Evolutionary conservation across 2,888 invertebrate species (phyloP).

Genomic region (Heliconius ismenius): DNA sequence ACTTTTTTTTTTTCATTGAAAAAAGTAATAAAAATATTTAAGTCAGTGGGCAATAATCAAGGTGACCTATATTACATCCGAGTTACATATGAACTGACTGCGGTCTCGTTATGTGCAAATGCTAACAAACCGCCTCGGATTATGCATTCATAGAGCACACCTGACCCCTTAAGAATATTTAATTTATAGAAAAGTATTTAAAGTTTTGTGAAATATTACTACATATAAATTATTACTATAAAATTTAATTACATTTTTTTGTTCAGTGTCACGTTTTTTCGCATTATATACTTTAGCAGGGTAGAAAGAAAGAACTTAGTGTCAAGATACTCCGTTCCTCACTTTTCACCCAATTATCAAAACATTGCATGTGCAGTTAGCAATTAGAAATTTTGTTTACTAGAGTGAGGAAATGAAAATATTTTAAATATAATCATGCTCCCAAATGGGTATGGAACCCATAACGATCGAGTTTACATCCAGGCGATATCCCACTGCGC

Average conservation of each 20-base stretch:
- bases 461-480: background rate
- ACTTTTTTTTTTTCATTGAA: background rate
- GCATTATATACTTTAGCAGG: too few relatives aligned
- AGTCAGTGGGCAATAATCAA: constrained; percentile 37
- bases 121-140: constrained; percentile 33
- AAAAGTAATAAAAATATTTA: constrained; percentile 28
- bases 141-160: constrained; percentile 31
- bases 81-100: constrained; percentile 21
- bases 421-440: background rate
- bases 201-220: constrained; percentile 33
- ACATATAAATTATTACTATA: background rate
- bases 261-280: background rate
- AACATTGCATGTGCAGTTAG: background rate
- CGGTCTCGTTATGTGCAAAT: constrained; percentile 27
- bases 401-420: background rate
- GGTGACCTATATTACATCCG: constrained; percentile 39
- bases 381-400: background rate
- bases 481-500: background rate
- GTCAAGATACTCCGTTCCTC: background rate
- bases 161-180: constrained; percentile 30
- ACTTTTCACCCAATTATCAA: background rate
- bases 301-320: too few relatives aligned
- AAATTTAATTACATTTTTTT: background rate
- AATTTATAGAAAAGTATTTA: constrained; percentile 29
- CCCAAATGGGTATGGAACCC: background rate